Evolutionary conservation across 2,888 invertebrate species (phyloP).

Genomic region (Metopia argyrocephala): DNA sequence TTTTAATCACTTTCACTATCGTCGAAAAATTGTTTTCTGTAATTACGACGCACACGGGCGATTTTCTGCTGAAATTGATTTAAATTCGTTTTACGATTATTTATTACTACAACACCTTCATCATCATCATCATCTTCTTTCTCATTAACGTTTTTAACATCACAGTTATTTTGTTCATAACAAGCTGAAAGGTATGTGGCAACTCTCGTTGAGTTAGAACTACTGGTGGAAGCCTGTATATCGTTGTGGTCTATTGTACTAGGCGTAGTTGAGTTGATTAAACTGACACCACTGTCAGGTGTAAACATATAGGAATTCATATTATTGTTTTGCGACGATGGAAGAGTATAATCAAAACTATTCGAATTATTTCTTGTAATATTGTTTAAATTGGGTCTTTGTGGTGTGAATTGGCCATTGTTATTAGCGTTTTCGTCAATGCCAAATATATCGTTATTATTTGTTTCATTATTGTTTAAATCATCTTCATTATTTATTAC

Average conservation of each 20-base stretch:
- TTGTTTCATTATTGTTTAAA: slow-evolving; percentile 66
- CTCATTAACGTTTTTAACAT: slow-evolving; percentile 30
- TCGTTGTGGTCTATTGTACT: slow-evolving; percentile 51
- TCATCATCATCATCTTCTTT: slow-evolving; percentile 30
- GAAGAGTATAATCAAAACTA: slow-evolving; percentile 36
- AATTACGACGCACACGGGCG: slow-evolving; percentile 82
- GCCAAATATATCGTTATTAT: slow-evolving; percentile 60
- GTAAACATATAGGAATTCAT: slow-evolving; percentile 64
- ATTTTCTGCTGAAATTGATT: slow-evolving; percentile 79
- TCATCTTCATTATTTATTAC: slow-evolving; percentile 39
- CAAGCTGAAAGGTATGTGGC: slow-evolving; percentile 49
- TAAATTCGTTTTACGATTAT: slow-evolving; percentile 54
- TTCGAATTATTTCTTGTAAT: slow-evolving; percentile 53
- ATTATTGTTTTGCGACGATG: slow-evolving; percentile 46
- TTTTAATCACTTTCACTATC: slow-evolving; percentile 81
- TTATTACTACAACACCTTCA: slow-evolving; percentile 51
- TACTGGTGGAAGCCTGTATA: slow-evolving; percentile 41
- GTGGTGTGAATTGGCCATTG: slow-evolving; percentile 57
- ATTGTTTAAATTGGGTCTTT: slow-evolving; percentile 30
- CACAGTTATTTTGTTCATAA: slow-evolving; percentile 50
- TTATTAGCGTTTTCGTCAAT: slow-evolving; percentile 33
- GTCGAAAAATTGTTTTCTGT: slow-evolving; percentile 81
- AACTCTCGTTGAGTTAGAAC: slow-evolving; percentile 38
- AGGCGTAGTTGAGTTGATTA: slow-evolving; percentile 67
- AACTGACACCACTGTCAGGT: slow-evolving; percentile 73